Conservation (phyloP, 2,797 vertebrate genomes). For the Chiloscyllium punctatum region DNA sequence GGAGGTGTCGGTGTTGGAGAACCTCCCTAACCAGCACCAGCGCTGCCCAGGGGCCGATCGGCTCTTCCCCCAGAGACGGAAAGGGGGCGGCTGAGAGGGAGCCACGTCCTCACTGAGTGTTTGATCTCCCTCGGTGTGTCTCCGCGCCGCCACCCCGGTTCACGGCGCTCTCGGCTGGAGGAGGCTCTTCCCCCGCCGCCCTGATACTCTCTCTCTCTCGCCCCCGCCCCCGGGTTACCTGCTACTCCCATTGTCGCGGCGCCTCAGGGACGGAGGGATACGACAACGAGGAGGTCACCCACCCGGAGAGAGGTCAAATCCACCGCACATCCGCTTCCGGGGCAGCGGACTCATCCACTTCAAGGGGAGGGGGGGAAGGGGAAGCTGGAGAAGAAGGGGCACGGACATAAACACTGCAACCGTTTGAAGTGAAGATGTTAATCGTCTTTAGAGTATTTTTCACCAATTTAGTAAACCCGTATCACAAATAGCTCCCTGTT, state of each 20-base stretch:
- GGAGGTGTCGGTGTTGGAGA: no score
- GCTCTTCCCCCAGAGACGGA: neutral
- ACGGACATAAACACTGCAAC: neutral
- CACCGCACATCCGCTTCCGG: neutral
- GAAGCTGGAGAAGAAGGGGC: neutral
- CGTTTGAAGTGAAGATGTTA: no score
- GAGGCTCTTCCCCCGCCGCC: no score
- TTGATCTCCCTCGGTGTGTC: neutral
- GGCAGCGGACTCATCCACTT: neutral
- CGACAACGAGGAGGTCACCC: neutral
- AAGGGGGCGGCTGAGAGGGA: neutral
- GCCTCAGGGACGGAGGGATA: neutral
- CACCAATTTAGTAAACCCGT: neutral
- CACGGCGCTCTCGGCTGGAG: neutral
- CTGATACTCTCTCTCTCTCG: accelerated
- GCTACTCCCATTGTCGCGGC: neutral
- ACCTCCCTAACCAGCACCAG: no score
- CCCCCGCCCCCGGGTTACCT: neutral
- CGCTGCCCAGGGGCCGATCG: neutral
- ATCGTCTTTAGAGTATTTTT: no score
- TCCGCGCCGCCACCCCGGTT: neutral
- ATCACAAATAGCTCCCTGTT: neutral
- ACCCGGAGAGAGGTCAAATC: neutral
- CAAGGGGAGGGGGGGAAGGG: neutral
- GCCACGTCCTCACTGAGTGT: neutral